phyloP scores from a whole-genome alignment of 2,113 vertebrate genomes.

The Platysteira castanea region DNA sequence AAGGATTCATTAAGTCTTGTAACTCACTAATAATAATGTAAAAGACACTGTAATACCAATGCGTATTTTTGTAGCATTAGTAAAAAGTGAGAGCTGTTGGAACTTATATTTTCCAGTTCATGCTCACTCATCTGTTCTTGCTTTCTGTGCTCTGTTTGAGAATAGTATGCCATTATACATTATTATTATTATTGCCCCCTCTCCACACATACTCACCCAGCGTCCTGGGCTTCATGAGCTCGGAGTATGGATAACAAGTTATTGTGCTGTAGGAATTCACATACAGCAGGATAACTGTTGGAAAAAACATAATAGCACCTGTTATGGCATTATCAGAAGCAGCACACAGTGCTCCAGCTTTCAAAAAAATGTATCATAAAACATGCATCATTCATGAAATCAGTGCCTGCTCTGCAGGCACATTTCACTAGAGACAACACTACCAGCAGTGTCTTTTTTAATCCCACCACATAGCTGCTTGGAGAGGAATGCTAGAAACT shows the following conservation, averaged over 20 bases:
- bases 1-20: neutral
- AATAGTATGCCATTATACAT: neutral
- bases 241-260: constrained; percentile 99
- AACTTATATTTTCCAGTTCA: neutral
- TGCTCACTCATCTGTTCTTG: neutral
- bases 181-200: neutral
- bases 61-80: neutral
- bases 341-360: neutral
- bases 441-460: neutral
- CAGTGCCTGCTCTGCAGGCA: neutral
- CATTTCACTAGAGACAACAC: neutral
- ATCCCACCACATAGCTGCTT: neutral
- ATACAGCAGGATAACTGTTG: constrained; percentile 95
- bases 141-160: neutral
- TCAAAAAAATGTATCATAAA: neutral
- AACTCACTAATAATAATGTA: neutral
- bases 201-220: constrained; percentile 82
- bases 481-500: neutral
- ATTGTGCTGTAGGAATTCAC: constrained; percentile 99
- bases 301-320: constrained; percentile 4
- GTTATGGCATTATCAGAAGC: constrained; percentile 21
- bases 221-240: constrained; percentile 98
- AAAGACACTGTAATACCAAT: neutral
- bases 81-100: neutral
- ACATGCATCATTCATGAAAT: neutral